Percentiles rank a stretch among this genome's conserved stretches.
These are phyloP conservation scores for Drosophila pachea DNA, from an alignment of 1,140 invertebrate species.

Conservation along the genomic window DNA sequence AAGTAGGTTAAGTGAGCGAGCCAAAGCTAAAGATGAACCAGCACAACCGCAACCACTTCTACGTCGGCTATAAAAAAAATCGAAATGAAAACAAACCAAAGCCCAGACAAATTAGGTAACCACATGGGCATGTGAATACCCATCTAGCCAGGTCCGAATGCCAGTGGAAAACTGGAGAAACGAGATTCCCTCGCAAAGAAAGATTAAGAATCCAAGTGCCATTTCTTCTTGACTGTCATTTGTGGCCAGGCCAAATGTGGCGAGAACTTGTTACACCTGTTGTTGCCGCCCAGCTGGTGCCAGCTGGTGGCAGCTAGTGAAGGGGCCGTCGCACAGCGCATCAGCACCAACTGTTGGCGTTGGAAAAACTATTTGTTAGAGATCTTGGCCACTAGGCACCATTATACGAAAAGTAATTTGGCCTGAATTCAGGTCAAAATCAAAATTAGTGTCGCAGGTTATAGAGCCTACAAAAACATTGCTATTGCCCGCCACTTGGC, in stretches of 20 bases:
- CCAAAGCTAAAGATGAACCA: slow-evolving; percentile 55
- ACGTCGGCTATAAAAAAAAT: slow-evolving; percentile 24
- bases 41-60: slow-evolving; percentile 27
- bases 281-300: slow-evolving; percentile 11
- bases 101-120: slow-evolving; percentile 65
- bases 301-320: slow-evolving; percentile 20
- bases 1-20: slow-evolving; percentile 66
- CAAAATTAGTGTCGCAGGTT: slow-evolving; percentile 63
- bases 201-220: slow-evolving; percentile 51
- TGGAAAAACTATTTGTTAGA: slow-evolving; percentile 52
- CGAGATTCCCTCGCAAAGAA: slow-evolving; percentile 39
- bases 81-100: slow-evolving; percentile 65
- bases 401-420: slow-evolving; percentile 67
- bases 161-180: slow-evolving; percentile 51
- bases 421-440: slow-evolving; percentile 71
- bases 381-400: slow-evolving; percentile 42
- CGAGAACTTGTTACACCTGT: slow-evolving; percentile 76
- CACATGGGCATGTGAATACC: slow-evolving; percentile 58
- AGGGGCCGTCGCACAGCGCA: slow-evolving; percentile 14
- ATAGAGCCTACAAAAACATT: slow-evolving; percentile 11
- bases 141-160: slow-evolving; percentile 17
- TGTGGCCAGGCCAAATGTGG: slow-evolving; percentile 64
- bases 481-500: slow-evolving; percentile 8
- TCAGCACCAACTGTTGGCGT: slow-evolving; percentile 16
- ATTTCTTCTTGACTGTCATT: slow-evolving; percentile 68